These are phyloP conservation scores for Amazona guildingii DNA, from an alignment of 2,113 vertebrate genomes.

Conservation along the genomic window DNA sequence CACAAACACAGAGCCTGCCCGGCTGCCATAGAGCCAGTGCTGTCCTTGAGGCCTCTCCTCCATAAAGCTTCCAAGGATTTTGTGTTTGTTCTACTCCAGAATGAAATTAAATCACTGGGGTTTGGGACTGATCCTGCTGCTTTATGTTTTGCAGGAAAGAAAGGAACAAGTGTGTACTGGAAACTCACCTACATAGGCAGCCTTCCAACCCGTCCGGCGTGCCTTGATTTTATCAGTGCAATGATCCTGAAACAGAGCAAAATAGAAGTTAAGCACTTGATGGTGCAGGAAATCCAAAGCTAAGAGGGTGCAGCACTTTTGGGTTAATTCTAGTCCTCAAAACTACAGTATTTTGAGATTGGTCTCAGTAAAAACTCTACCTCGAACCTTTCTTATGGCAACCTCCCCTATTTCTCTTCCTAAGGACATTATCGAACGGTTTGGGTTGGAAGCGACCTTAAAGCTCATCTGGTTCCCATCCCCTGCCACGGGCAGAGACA, in stretches of 20 bases:
- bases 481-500: background rate
- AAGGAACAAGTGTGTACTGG: background rate
- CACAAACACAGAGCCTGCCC: background rate
- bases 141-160: background rate
- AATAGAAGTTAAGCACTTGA: background rate
- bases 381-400: background rate
- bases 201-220: background rate
- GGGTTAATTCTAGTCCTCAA: background rate
- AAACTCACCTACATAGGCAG: constrained; percentile 58
- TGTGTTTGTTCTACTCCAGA: background rate
- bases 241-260: constrained; percentile 32
- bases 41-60: background rate
- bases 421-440: background rate
- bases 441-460: background rate
- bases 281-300: background rate
- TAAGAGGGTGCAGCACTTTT: background rate
- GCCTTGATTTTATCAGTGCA: background rate
- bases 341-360: background rate
- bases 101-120: background rate
- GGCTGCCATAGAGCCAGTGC: background rate
- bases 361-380: background rate
- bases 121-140: background rate
- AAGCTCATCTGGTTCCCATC: background rate
- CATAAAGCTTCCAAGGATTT: background rate
- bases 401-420: background rate